phyloP scores from a whole-genome alignment of 2,888 invertebrate species.

The Catocala fraxini region DNA sequence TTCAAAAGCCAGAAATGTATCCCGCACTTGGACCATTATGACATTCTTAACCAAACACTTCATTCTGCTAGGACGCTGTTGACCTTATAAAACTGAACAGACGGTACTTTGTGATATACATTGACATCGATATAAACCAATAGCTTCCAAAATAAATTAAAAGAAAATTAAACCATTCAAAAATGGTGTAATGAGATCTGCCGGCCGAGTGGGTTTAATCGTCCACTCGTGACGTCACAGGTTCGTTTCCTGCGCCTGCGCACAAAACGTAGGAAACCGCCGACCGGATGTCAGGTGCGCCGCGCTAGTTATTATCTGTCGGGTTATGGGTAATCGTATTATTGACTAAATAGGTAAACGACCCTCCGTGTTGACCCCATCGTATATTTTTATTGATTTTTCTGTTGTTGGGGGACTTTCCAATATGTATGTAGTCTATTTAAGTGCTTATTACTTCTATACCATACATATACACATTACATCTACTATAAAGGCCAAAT shows the following conservation, averaged over 20 bases:
- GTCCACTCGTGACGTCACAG: conserved; percentile 66
- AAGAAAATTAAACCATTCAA: conserved; percentile 15
- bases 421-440: no score
- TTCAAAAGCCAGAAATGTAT: no score
- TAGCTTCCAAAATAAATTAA: background rate
- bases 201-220: conserved; percentile 36
- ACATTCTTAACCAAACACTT: no score
- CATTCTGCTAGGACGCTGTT: no score
- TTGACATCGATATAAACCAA: background rate
- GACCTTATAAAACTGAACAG: no score
- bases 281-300: conserved; percentile 74
- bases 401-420: no score
- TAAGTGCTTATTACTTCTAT: no score
- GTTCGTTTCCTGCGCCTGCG: conserved; percentile 58
- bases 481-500: no score
- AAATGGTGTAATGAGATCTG: conserved; percentile 6
- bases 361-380: conserved; percentile 15
- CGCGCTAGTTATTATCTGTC: conserved; percentile 43
- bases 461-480: no score
- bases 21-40: no score
- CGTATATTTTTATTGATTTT: background rate
- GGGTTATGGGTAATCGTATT: conserved; percentile 30
- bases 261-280: conserved; percentile 74
- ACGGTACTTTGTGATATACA: no score
- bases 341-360: conserved; percentile 28